Conservation (phyloP, 1,140 invertebrate species). For the Coptotermes formosanus region DNA sequence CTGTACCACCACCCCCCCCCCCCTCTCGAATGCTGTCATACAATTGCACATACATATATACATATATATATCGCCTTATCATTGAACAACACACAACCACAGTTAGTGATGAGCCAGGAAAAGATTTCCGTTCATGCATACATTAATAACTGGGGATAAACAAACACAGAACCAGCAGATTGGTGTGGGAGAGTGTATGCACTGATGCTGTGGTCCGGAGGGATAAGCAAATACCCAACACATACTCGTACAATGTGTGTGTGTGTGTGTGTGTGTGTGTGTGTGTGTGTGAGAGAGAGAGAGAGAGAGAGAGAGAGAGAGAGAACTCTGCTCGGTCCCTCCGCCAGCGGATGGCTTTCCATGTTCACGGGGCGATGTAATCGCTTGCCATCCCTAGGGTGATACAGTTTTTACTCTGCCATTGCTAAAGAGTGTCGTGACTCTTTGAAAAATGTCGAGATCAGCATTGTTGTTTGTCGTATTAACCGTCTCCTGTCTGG, state of each 20-base stretch:
- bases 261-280: no score
- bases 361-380: background rate
- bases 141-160: background rate
- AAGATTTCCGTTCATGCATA: background rate
- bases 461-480: background rate
- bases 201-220: background rate
- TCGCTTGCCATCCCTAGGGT: background rate
- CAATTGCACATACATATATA: background rate
- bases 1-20: no score
- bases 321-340: background rate
- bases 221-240: background rate
- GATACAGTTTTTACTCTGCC: background rate
- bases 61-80: background rate
- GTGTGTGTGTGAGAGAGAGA: no score
- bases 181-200: background rate
- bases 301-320: no score
- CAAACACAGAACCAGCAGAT: background rate
- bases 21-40: background rate
- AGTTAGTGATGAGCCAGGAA: background rate
- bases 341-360: background rate
- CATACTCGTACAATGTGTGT: background rate
- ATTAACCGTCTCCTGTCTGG: background rate
- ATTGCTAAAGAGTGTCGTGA: background rate
- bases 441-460: background rate
- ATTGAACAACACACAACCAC: background rate